phyloP scores from a whole-genome alignment of 1,140 invertebrate genomes.

The Zophobas morio region DNA sequence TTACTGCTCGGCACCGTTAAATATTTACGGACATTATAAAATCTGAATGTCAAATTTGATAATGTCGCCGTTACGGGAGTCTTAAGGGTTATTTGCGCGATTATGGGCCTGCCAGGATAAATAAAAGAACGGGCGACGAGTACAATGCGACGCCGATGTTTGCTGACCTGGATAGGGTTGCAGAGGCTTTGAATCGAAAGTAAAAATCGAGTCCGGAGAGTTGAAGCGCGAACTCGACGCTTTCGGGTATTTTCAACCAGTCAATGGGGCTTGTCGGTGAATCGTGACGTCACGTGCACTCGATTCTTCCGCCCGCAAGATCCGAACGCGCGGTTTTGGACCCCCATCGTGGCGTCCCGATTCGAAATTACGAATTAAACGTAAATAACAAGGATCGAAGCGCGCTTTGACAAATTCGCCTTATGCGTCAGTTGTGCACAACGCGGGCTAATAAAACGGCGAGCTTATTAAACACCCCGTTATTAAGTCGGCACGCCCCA shows the following conservation, averaged over 20 bases:
- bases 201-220: no score
- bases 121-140: slow-evolving; percentile 2
- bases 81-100: slow-evolving; percentile 30
- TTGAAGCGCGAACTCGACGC: no score
- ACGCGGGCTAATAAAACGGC: slow-evolving; percentile 20
- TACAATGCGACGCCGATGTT: slow-evolving; percentile 12
- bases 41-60: slow-evolving; percentile 42
- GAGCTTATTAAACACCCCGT: slow-evolving; percentile 20
- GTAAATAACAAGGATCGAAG: no score
- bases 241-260: no score
- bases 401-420: no score
- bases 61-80: slow-evolving; percentile 12
- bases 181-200: background rate
- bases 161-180: slow-evolving; percentile 29
- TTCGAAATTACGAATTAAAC: no score
- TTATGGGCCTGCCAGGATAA: slow-evolving; percentile 21
- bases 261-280: no score
- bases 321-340: no score
- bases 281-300: no score
- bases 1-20: slow-evolving; percentile 8
- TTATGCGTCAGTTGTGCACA: background rate
- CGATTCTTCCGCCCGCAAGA: no score
- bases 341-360: no score
- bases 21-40: slow-evolving; percentile 38
- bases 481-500: slow-evolving; percentile 32